Conservation (phyloP, 2,797 vertebrate genomes). For the Decapterus maruadsi region DNA sequence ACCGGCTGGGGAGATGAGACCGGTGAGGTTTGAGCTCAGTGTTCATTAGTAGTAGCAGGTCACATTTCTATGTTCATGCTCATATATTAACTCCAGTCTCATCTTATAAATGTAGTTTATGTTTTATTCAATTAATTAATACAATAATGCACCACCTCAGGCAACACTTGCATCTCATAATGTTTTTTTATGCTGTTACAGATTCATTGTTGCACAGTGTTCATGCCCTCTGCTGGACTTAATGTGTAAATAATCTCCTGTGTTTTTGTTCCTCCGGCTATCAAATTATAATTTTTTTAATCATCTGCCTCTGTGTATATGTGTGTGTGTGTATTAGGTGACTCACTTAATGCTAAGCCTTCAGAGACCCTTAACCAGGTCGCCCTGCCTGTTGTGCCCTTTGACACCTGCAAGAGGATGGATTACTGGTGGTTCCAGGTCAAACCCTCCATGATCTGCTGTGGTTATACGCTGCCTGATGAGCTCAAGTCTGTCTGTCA, state of each 20-base stretch:
- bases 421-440: conserved; percentile 90
- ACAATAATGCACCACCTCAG: background rate
- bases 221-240: conserved; percentile 69
- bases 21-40: conserved; percentile 66
- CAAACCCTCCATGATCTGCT: conserved; percentile 88
- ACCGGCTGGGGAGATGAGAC: conserved; percentile 88
- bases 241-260: conserved; percentile 28
- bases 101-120: background rate
- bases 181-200: background rate
- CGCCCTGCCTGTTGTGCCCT: conserved; percentile 83
- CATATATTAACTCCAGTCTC: background rate
- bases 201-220: conserved; percentile 10
- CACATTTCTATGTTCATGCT: background rate
- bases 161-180: background rate
- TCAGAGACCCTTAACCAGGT: conserved; percentile 86
- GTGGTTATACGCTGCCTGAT: conserved; percentile 85
- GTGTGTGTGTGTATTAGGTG: conserved; percentile 64
- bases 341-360: conserved; percentile 79
- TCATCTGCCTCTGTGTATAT: background rate
- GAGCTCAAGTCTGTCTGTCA: conserved; percentile 88
- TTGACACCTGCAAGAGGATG: conserved; percentile 83
- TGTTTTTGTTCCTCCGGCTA: background rate
- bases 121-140: conserved; percentile 9
- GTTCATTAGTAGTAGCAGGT: background rate
- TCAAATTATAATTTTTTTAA: background rate